Percentiles rank a stretch among this genome's conserved stretches.
Evolutionary conservation across 2,888 invertebrate genomes (phyloP).

Genomic region (Dynastes tityus): DNA sequence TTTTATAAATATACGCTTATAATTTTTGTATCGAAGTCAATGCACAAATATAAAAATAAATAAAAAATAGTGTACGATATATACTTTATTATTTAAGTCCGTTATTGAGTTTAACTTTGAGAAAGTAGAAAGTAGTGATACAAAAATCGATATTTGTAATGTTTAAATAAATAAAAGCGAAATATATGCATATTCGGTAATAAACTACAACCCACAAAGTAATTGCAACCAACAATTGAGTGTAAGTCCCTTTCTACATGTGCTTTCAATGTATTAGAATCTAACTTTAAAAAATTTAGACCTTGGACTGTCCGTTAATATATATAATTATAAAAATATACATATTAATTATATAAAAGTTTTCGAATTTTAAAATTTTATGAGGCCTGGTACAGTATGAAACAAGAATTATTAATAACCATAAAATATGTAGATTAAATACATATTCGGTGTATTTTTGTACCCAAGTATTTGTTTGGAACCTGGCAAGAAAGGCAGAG

Average conservation of each 20-base stretch:
- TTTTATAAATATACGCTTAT: slow-evolving; percentile 51
- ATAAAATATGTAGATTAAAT: slow-evolving; percentile 55
- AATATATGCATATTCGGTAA: slow-evolving; percentile 39
- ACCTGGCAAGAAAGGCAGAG: slow-evolving; percentile 63
- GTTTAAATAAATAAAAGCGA: slow-evolving; percentile 50
- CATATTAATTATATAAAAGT: slow-evolving; percentile 65
- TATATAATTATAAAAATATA: slow-evolving; percentile 56
- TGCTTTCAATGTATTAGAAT: slow-evolving; percentile 71
- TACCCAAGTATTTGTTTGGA: slow-evolving; percentile 68
- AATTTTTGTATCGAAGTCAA: slow-evolving; percentile 62
- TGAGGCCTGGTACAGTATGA: slow-evolving; percentile 71
- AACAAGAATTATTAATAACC: slow-evolving; percentile 58
- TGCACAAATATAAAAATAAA: slow-evolving; percentile 66
- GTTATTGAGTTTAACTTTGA: slow-evolving; percentile 39
- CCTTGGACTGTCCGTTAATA: slow-evolving; percentile 69
- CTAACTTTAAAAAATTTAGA: slow-evolving; percentile 67
- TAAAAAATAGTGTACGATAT: slow-evolving; percentile 31
- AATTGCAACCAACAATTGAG: slow-evolving; percentile 42
- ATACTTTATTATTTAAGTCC: slow-evolving; percentile 41
- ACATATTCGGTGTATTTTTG: slow-evolving; percentile 72
- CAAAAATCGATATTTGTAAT: slow-evolving; percentile 70
- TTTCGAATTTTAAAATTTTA: slow-evolving; percentile 72
- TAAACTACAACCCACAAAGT: slow-evolving; percentile 37
- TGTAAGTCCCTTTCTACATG: slow-evolving; percentile 62
- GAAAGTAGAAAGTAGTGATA: slow-evolving; percentile 63